Evolutionary conservation across 1,140 invertebrate species (phyloP).

Genomic region (Telenomus remus): DNA sequence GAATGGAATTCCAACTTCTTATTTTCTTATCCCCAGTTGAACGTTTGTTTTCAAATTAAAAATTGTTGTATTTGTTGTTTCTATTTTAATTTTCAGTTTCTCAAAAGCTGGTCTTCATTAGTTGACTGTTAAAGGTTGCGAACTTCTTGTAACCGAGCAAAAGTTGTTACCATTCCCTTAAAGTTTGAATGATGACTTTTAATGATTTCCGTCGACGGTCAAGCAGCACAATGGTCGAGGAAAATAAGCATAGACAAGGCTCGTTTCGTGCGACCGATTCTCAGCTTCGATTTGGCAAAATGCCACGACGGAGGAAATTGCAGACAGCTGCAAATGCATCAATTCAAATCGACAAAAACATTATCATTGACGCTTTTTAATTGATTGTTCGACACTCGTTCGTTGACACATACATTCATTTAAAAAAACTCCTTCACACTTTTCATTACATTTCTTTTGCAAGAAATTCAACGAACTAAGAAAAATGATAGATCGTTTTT

Average conservation of each 20-base stretch:
- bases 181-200: slow-evolving; percentile 5
- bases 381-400: slow-evolving; percentile 22
- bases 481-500: no score
- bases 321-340: slow-evolving; percentile 24
- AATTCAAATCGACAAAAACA: slow-evolving; percentile 37
- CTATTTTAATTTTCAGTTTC: no score
- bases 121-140: no score
- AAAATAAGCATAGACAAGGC: slow-evolving; percentile 29
- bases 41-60: no score
- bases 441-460: no score
- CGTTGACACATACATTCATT: background rate
- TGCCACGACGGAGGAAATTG: slow-evolving; percentile 33
- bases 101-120: no score
- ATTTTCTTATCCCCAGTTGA: no score
- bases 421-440: no score
- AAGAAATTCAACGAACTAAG: no score
- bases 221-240: slow-evolving; percentile 19
- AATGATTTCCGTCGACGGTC: slow-evolving; percentile 23
- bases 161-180: slow-evolving; percentile 9
- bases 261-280: slow-evolving; percentile 32
- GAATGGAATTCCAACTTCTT: no score
- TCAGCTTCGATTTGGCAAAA: slow-evolving; percentile 36
- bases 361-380: slow-evolving; percentile 25
- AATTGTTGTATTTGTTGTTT: no score
- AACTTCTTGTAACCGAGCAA: no score